Base-by-base conservation (phyloP, 92 coral and sea anemone genomes). In the Meandrina meandrites region DNA sequence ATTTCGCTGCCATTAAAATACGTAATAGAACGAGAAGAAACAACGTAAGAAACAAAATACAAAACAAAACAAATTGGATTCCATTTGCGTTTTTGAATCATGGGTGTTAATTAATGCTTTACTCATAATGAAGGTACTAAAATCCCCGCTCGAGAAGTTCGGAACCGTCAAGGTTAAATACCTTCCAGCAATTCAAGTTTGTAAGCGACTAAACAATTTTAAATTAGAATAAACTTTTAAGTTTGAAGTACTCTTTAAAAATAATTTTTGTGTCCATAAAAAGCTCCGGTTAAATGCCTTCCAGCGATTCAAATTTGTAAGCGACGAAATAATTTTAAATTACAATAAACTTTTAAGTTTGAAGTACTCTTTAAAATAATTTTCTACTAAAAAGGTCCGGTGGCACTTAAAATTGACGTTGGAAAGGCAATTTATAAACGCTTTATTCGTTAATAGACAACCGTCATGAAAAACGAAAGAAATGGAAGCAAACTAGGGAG, bases 281-380 rank as follows among this genome's bases (percentile, higher is more conserved):
- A 32, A 79, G 70, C 48, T 58, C 36, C 14, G 27, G 48, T 34
- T 16, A 73, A 40, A 31, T 40, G 51, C 78, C 78, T 21, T 66
- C 13, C 51, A 73, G 78, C 78, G 37, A 73, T 73, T 73, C 48
- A 73, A 21, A 73, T 73, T 34, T 40, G 48, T 35, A 73, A 73
- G 78, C 51, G 78, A 73, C 78, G 22, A 73, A 73, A 73, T 36
- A 35, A 79, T 79, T 58, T 79, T 79, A 14, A 60, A 22, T 79
- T 53, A 48, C n/a, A 19, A 31, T 34, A 57, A 54, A 30, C 37
- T 54, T 19, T 19, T 50, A 78, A 30, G 36, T 28, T 22, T 66
- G 17, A 81, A 81, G 45, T n/a, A 36, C 57, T 15, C 72, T 28
- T 48, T 48, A 53, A 79, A 57, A 16, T 40, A 19, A 56, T 18